Evolutionary conservation across 2,888 invertebrate genomes (phyloP), one percentile per base, ranked within the genome.

Genomic region (Tenthredo notha): DNA sequence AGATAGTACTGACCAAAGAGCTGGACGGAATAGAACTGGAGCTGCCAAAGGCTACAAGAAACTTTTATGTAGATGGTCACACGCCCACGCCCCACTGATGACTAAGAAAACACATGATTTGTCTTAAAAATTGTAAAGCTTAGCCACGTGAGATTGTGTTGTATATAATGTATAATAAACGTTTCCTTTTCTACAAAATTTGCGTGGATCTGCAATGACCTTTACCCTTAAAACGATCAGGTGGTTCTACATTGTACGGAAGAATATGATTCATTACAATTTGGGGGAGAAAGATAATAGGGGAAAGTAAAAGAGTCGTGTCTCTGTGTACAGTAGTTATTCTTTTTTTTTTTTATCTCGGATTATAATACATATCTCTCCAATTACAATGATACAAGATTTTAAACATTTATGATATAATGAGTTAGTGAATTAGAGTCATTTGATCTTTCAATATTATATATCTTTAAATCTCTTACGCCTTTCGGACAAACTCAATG

Each of bases 1-100:
- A 99, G 95, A 98, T 99, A 90, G 95, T 96, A 86, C 94, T 99
- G 77, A 97, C 95, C 0, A 98, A 98, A 94, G 97, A 98, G 78
- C 92, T 98, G 89, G 97, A 99, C 87, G 99, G 98, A 0, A 95
- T 99, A 85, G 96, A 96, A 92, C 92, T 99, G 43, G 94, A 95
- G 89, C 93, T 99, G 89, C 99, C 99, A 0, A 95, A 96, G 92
- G 98, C 98, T 75, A 99, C 99, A 1, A 95, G 98, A 87, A 99
- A 99, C 93, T 99, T 99, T 94, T 99, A 99, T 93, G 99, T 99
- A 1, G 99, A 99, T 92, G 99, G 99, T 21, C 99, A 99, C 92
- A 98, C 96, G 89, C 99, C 99, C 0, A 96, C 98, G 89, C 98
- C 99, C 1, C 99, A 99, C 94, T 99, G 94, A 93, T 85, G 78